Evolutionary conservation across 2,797 vertebrate genomes (phyloP), one percentile per base, ranked within the genome.

Genomic region (Acanthopagrus latus): DNA sequence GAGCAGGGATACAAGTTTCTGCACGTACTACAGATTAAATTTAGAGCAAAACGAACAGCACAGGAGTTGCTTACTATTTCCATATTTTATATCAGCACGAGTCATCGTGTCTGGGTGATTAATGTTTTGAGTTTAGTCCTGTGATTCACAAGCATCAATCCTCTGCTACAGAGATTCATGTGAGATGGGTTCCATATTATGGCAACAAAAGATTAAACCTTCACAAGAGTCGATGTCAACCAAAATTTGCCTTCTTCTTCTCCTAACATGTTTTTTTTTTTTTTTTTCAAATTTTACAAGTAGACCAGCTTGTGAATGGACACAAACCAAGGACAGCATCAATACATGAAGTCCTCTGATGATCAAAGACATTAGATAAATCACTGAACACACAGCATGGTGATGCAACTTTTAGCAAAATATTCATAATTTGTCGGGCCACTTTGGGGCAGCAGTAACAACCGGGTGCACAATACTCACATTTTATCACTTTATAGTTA

Each of bases 191-290:
- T 82, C 27, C 20, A 54, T 8, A 41, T 85, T 88, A 38, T 80
- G 77, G 66, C 54, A 89, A 86, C 63, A 89, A 23, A 56, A 29
- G 38, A 72, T 7, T 3, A 23, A 58, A 54, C 64, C 64, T 81
- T 79, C 23, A 50, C 18, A 6, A 64, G 54, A 8, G 16, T 3
- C 47, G 5, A 41, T 54, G 50, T 64, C 60, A 52, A 21, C 16
- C 7, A 20, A 67, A 17, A 20, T 20, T 23, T 60, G 33, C 7
- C 33, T 9, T 38, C 7, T 8, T 38, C 33, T 8, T 38, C 33
- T 4, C 29, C 29, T 4, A 29, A 4, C 1, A 59, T n/a, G n/a
- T n/a, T n/a, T n/a, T n/a, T n/a, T n/a, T n/a, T n/a, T n/a, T n/a
- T n/a, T n/a, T n/a, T n/a, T n/a, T 25, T 14, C 2, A n/a, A 11